Base-by-base conservation (phyloP, 2,113 vertebrate species). In the Anseranas semipalmata region DNA sequence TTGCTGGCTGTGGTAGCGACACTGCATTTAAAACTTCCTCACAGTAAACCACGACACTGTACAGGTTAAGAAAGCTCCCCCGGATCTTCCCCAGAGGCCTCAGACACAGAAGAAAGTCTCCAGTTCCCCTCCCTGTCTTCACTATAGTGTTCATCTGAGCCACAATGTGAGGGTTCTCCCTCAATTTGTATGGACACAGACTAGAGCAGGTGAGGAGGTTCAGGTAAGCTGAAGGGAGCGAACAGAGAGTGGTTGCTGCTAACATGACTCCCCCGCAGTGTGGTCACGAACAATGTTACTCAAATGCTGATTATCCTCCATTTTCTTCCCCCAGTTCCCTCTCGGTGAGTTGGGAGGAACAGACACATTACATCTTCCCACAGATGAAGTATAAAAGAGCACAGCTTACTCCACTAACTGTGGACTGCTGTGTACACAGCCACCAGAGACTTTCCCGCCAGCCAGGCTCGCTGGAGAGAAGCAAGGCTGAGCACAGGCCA, bases 191-290 rank as follows among this genome's bases (percentile, higher is more conserved):
- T 2, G 12, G 77, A 15, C 19, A 27, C 0, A 3, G 35, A 53
- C 25, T 58, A 17, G 30, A 66, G n/a, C 0, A 45, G 66, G 18
- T 22, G 45, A 85, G 67, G 58, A 35, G 45, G n/a, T 7, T 24
- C 0, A 0, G 43, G 12, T 30, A 74, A 55, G 9, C 35, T 13
- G 33, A 46, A 78, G 18, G 2, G 71, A 78, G 35, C 27, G 52
- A 84, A 53, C 21, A 50, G 6, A 3, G 12, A 65, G 48, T 10
- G 35, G 41, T 71, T 73, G 60, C 60, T 81, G 37, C 72, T 48
- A 21, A 53, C 43, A 9, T 0, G 43, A 81, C 30, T 4, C 32
- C 4, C 5, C 32, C 25, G n/a, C 32, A 22, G 37, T 1, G 1
- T 1, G 6, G 39, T 41, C 32, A 65, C 17, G 59, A 41, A 8